phyloP scores from a whole-genome alignment of 2,888 invertebrate genomes.

The Caenorhabditis zanzibari region DNA sequence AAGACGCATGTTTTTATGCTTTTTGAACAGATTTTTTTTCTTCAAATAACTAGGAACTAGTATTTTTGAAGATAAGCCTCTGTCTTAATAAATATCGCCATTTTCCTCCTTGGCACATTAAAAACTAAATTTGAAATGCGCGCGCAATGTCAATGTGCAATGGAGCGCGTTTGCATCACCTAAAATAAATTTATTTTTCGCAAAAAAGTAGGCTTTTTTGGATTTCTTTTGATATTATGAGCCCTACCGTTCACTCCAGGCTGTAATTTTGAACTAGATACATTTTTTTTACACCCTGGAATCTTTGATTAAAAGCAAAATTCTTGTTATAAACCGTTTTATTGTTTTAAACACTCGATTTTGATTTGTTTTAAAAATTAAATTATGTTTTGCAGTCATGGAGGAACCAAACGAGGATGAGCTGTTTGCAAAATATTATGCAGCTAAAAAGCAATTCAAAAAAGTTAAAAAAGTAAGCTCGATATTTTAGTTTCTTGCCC shows the following conservation, averaged over 20 bases:
- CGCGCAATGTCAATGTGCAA: neutral
- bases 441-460: slow-evolving; percentile 50
- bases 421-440: slow-evolving; percentile 60
- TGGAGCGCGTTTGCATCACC: slow-evolving; percentile 31
- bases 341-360: neutral
- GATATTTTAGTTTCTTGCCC: neutral
- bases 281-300: no score
- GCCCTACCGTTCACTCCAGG: neutral
- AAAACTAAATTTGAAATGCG: slow-evolving; percentile 17
- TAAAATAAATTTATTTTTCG: slow-evolving; percentile 7
- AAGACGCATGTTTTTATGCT: no score
- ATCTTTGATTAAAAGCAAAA: no score
- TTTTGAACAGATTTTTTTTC: no score
- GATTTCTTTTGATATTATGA: neutral
- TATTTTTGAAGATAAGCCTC: no score
- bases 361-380: neutral
- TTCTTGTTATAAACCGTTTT: neutral
- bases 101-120: no score
- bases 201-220: slow-evolving; percentile 2
- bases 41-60: no score
- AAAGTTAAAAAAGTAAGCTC: slow-evolving; percentile 48
- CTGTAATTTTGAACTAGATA: no score
- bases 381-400: slow-evolving; percentile 42
- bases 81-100: no score
- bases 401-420: slow-evolving; percentile 56